Percentiles rank a stretch among this genome's conserved stretches.
phyloP scores from a whole-genome alignment of 2,888 invertebrate genomes.

The Synanthedon vespiformis region DNA sequence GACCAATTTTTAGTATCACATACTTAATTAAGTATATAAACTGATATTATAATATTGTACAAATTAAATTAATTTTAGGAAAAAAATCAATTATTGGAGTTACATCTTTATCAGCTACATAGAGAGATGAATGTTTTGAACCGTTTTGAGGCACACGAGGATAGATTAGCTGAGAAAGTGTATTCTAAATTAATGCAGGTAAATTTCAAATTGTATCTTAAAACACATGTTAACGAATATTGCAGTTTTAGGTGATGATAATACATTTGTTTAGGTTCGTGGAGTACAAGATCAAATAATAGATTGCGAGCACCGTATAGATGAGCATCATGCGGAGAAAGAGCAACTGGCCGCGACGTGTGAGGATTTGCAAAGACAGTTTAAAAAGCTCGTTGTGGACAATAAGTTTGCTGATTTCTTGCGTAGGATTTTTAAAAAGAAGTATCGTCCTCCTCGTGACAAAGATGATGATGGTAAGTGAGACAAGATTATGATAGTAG shows the following conservation, averaged over 20 bases:
- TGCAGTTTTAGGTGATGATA: too few relatives aligned
- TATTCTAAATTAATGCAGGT: constrained; percentile 65
- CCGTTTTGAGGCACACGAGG: constrained; percentile 79
- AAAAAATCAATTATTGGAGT: constrained; percentile 66
- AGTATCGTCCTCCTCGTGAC: constrained; percentile 77
- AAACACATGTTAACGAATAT: too few relatives aligned
- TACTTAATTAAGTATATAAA: too few relatives aligned
- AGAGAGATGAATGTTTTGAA: constrained; percentile 81
- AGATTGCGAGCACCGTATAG: constrained; percentile 63
- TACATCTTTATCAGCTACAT: constrained; percentile 75
- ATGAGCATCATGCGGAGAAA: constrained; percentile 47
- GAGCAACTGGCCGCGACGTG: constrained; percentile 29
- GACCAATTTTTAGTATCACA: too few relatives aligned
- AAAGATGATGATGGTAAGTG: constrained; percentile 52
- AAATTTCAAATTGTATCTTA: background rate
- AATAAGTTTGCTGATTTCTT: constrained; percentile 85
- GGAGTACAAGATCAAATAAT: constrained; percentile 63
- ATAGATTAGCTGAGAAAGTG: constrained; percentile 71
- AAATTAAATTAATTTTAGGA: constrained; percentile 25
- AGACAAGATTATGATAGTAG: background rate
- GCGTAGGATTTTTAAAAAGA: constrained; percentile 85
- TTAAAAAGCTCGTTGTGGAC: constrained; percentile 71
- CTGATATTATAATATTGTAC: too few relatives aligned
- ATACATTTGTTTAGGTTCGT: constrained; percentile 36
- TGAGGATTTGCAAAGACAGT: constrained; percentile 61